phyloP scores from a whole-genome alignment of 2,113 vertebrate genomes.

The Neolamprologus falcicula region DNA sequence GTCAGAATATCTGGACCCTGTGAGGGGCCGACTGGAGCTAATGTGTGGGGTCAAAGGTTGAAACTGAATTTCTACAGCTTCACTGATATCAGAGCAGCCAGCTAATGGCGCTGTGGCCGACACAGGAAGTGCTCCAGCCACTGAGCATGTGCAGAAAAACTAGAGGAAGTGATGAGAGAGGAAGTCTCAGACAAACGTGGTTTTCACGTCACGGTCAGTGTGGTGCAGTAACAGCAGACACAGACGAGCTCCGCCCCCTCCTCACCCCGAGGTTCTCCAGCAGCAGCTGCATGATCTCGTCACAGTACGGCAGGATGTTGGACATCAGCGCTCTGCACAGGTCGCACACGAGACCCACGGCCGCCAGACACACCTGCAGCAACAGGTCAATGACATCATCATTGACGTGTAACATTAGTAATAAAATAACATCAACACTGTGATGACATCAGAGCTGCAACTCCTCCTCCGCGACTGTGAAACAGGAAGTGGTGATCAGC shows the following conservation, averaged over 20 bases:
- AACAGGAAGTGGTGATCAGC: neutral
- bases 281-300: conserved; percentile 96
- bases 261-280: conserved; percentile 96
- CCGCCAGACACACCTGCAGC: conserved; percentile 90
- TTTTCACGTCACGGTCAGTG: neutral
- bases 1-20: neutral
- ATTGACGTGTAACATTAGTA: neutral
- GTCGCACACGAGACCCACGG: conserved; percentile 94
- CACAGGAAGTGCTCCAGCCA: neutral
- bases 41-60: neutral
- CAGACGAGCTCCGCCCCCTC: neutral
- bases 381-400: neutral
- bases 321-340: conserved; percentile 88
- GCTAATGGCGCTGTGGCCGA: neutral
- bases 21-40: neutral
- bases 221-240: neutral
- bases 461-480: neutral
- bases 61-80: neutral
- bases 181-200: neutral
- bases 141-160: neutral
- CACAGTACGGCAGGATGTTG: conserved; percentile 95
- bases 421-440: neutral
- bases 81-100: neutral
- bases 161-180: neutral
- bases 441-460: neutral